Base-by-base conservation (phyloP, 2,797 vertebrate species). In the Gorsachius magnificus region DNA sequence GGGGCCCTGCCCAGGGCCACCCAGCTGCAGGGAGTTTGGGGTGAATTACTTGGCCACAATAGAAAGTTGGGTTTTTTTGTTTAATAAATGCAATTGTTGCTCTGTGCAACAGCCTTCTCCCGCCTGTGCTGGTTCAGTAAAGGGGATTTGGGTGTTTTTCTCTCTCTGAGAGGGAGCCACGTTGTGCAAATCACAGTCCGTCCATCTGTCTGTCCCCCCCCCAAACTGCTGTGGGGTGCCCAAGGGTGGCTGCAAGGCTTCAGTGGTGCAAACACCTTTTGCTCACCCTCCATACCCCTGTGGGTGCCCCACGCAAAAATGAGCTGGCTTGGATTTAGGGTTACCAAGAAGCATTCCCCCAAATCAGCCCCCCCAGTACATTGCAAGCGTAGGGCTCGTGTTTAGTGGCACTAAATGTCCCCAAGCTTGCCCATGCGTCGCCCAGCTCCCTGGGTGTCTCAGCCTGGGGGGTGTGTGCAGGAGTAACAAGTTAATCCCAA, bases 341-440 rank as follows among this genome's bases (percentile, higher is more conserved):
- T 41, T 21, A 8, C n/a, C 29, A 6, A 9, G n/a, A 24, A 35
- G 4, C 2, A 7, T n/a, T 36, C 29, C 64, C 65, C 17, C 3
- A 43, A 38, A 70, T 35, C 50, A 11, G 8, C 38, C 6, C 28
- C 53, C 2, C 16, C 11, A 3, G 1, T 8, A 5, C 11, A 2
- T 11, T 25, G 25, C 16, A 63, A 53, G 13, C 0, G 2, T 0
- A 18, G 63, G 14, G 50, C 33, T 61, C 7, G 57, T 28, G 43
- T 45, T 72, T 1, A 5, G 13, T 5, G 31, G 13, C 54, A 5
- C 33, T 38, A 9, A 15, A 7, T 0, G 24, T 51, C 63, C 78
- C 28, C 4, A 1, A 13, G 29, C 1, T 3, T 13, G 16, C 22
- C 60, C 50, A 5, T 0, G 9, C 11, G 0, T 11, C 31, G 2